A percentile compares a stretch with the other conserved stretches of the same genome.
These are phyloP conservation scores for Amphilophus citrinellus DNA, from an alignment of 2,113 vertebrate genomes.

Conservation along the genomic window DNA sequence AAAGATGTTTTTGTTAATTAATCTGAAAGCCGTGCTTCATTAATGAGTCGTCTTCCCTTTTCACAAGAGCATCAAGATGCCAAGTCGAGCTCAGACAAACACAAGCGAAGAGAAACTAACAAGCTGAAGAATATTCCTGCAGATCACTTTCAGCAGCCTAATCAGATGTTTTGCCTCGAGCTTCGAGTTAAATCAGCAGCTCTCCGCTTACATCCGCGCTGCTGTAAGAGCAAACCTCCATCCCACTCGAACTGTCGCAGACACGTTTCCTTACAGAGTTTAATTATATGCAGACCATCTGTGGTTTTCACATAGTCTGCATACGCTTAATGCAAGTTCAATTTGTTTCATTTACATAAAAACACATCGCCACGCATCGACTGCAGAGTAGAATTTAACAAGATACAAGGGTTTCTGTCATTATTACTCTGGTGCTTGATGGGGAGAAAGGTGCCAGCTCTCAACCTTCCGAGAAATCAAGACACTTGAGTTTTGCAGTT, in stretches of 20 bases:
- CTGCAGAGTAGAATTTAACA: conserved; percentile 11
- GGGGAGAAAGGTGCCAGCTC: background rate
- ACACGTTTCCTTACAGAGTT: conserved; percentile 33
- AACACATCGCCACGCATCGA: conserved; percentile 21
- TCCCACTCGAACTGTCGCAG: conserved; percentile 37
- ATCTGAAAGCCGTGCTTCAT: background rate
- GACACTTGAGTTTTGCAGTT: background rate
- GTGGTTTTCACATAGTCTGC: conserved; percentile 32
- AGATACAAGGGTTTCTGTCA: conserved; percentile 37
- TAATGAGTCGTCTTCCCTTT: conserved; percentile 4
- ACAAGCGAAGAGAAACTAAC: conserved; percentile 11
- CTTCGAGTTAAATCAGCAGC: conserved; percentile 26
- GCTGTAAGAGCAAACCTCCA: conserved; percentile 28
- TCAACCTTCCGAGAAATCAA: background rate
- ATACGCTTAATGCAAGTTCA: conserved; percentile 37
- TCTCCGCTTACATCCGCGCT: background rate
- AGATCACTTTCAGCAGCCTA: conserved; percentile 11
- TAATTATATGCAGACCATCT: conserved; percentile 59
- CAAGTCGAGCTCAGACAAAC: background rate
- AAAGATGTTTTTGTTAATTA: background rate
- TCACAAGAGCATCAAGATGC: background rate
- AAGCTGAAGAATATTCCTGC: background rate
- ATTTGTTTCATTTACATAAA: conserved; percentile 48
- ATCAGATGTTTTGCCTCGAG: conserved; percentile 4
- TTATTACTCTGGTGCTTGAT: conserved; percentile 20